Evolutionary conservation across 1,140 invertebrate species (phyloP).

Genomic region (Diplogasteroides magnus): DNA sequence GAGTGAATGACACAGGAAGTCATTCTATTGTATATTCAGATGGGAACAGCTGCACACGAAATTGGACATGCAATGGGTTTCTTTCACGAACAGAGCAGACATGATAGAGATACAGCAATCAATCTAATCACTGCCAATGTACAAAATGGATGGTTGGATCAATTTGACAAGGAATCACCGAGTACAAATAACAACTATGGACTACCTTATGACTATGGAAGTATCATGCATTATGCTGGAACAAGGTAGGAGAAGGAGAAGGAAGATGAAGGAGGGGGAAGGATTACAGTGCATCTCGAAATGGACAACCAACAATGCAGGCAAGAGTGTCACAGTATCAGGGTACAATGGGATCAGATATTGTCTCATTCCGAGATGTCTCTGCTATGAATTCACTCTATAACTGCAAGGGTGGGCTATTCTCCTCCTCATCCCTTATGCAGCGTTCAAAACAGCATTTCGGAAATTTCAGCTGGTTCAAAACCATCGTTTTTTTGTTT

Average conservation of each 20-base stretch:
- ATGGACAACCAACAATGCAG: conserved; percentile 25
- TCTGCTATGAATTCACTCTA: conserved; percentile 31
- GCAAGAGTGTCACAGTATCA: conserved; percentile 27
- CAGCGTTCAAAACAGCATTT: too few relatives aligned
- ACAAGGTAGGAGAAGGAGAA: conserved; percentile 9
- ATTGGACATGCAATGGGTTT: conserved; percentile 57
- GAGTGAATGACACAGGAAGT: too few relatives aligned
- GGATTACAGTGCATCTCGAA: conserved; percentile 17
- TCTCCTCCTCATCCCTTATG: too few relatives aligned
- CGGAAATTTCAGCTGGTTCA: too few relatives aligned
- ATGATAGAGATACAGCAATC: conserved; percentile 32
- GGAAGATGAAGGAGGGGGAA: not conserved
- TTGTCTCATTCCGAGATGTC: conserved; percentile 29
- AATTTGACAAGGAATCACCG: conserved; percentile 28
- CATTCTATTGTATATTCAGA: conserved; percentile 9
- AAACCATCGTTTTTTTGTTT: too few relatives aligned
- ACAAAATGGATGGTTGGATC: not conserved
- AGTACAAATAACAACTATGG: conserved; percentile 30
- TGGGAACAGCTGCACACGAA: conserved; percentile 46
- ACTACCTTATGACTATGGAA: conserved; percentile 33
- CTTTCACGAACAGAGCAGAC: conserved; percentile 36
- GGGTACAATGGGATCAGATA: conserved; percentile 30
- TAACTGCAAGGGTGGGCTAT: conserved; percentile 21
- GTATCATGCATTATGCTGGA: conserved; percentile 32
- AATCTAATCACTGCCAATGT: not conserved